Evolutionary conservation across 1,140 invertebrate genomes (phyloP).

Genomic region (Globodera ellingtonae): DNA sequence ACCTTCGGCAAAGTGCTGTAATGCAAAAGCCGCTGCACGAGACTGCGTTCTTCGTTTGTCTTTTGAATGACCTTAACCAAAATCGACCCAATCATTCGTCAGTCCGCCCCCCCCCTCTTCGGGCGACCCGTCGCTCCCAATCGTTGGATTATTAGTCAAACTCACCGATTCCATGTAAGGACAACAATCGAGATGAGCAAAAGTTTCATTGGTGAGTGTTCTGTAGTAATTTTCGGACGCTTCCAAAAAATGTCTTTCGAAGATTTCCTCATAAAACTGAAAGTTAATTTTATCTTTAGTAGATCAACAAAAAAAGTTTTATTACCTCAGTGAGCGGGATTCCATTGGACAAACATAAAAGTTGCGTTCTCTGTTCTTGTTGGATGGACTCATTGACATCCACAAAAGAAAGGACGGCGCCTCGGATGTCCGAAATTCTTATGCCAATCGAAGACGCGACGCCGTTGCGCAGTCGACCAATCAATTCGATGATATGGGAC

Average conservation of each 20-base stretch:
- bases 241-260: constrained; percentile 48
- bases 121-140: no score
- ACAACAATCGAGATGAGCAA: constrained; percentile 48
- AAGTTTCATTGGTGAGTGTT: constrained; percentile 42
- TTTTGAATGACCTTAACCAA: constrained; percentile 48
- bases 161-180: constrained; percentile 52
- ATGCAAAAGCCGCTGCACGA: constrained; percentile 30
- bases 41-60: constrained; percentile 48
- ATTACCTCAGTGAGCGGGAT: constrained; percentile 3
- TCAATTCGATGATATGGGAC: constrained; percentile 29
- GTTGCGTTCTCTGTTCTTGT: not conserved
- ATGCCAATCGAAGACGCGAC: constrained; percentile 21
- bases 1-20: constrained; percentile 27
- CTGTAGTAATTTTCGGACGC: constrained; percentile 47
- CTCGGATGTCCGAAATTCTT: constrained; percentile 35
- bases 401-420: constrained; percentile 56
- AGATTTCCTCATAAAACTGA: constrained; percentile 48
- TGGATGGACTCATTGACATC: constrained; percentile 37
- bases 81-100: not conserved
- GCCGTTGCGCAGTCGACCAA: constrained; percentile 43
- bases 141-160: constrained; percentile 18
- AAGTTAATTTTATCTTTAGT: constrained; percentile 7
- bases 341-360: constrained; percentile 15
- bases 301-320: not conserved
- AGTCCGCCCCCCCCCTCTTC: not conserved